Evolutionary conservation across 2,797 vertebrate species (phyloP).

Genomic region (Carcharodon carcharias): DNA sequence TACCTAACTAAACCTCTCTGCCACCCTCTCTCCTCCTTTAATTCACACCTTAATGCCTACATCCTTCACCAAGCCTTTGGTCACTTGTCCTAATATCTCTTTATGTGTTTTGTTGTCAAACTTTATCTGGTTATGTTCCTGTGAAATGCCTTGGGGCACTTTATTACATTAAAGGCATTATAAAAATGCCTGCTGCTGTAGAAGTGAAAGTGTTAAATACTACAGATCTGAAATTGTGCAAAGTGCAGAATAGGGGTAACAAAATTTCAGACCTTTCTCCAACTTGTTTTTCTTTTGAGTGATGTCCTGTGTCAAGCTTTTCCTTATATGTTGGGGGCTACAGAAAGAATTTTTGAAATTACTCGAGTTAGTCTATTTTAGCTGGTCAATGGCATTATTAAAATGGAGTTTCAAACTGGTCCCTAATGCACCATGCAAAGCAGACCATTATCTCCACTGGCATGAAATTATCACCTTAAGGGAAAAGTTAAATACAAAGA

Average conservation of each 20-base stretch:
- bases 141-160: not conserved
- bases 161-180: not conserved
- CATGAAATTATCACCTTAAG: conserved; percentile 18
- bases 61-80: not conserved
- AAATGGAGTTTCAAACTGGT: not conserved
- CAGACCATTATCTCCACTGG: not conserved
- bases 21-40: not conserved
- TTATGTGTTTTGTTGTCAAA: not conserved
- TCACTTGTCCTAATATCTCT: not conserved
- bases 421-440: not conserved
- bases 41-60: not conserved
- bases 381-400: not conserved
- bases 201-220: not conserved
- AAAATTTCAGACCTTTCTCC: not conserved
- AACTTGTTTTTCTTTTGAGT: not conserved
- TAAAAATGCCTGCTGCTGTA: not conserved
- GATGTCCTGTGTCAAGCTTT: not conserved
- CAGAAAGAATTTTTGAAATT: not conserved
- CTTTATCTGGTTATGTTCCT: not conserved
- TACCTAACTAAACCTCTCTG: not conserved
- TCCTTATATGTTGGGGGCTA: not conserved
- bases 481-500: not conserved
- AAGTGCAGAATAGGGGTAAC: not conserved
- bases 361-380: not conserved
- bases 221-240: not conserved